A percentile compares a stretch with the other conserved stretches of the same genome.
Evolutionary conservation across 2,888 invertebrate species (phyloP).

Genomic region (Dinocampus coccinellae): DNA sequence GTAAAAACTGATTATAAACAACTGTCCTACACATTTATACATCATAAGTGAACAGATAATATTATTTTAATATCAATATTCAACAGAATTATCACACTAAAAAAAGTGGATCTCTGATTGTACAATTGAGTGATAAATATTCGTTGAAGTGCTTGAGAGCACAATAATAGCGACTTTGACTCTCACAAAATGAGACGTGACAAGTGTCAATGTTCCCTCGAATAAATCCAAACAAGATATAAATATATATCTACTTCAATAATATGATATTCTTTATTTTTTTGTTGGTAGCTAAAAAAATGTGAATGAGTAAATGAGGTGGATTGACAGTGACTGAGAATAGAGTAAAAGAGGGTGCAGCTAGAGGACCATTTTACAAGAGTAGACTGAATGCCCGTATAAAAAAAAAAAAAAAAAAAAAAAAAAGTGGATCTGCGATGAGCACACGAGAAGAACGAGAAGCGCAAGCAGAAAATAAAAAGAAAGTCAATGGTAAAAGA

Average conservation of each 20-base stretch:
- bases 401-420: too few species aligned
- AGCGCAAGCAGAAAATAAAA: slow-evolving; percentile 13
- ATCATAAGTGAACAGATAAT: not conserved
- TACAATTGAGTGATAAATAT: not conserved
- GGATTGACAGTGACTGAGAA: not conserved
- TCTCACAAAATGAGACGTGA: not conserved
- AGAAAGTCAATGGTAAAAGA: slow-evolving; percentile 9
- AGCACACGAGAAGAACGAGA: slow-evolving; percentile 37
- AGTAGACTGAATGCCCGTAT: slow-evolving; percentile 54
- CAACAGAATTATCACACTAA: not conserved
- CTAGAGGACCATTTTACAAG: slow-evolving; percentile 55
- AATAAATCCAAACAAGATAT: not conserved
- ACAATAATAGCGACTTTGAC: not conserved
- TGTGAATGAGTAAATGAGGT: slow-evolving; percentile 31
- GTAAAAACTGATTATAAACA: not conserved
- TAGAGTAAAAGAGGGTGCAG: slow-evolving; percentile 13
- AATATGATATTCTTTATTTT: not conserved
- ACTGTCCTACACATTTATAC: not conserved
- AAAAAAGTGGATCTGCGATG: slow-evolving; percentile 47
- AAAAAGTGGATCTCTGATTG: not conserved
- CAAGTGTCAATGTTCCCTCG: not conserved
- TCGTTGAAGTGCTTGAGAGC: not conserved
- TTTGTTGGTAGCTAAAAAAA: slow-evolving; percentile 18
- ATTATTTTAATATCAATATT: not conserved
- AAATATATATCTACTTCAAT: not conserved